Evolutionary conservation across 1,140 invertebrate genomes (phyloP).

Genomic region (Colletes gigas): DNA sequence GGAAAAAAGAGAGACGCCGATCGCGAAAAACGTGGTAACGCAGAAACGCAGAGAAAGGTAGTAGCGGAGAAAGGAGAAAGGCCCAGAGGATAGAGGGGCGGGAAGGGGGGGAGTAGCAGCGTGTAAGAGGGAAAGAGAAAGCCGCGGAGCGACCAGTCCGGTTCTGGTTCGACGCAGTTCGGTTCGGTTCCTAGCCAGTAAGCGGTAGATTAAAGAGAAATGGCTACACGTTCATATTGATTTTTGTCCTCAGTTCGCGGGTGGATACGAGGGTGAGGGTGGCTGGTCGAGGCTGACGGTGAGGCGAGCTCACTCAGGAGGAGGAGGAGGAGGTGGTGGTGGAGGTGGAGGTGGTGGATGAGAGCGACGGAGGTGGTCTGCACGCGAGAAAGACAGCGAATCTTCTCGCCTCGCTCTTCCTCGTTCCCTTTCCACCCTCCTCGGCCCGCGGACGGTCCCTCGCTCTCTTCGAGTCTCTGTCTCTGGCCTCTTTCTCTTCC

Average conservation of each 20-base stretch:
- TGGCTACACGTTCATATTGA: slow-evolving; percentile 82
- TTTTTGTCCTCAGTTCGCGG: slow-evolving; percentile 80
- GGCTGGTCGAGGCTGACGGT: slow-evolving; percentile 56
- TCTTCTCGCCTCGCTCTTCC: slow-evolving; percentile 73
- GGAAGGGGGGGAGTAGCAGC: neutral
- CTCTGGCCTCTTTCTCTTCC: slow-evolving; percentile 44
- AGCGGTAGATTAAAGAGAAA: slow-evolving; percentile 81
- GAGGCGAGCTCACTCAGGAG: slow-evolving; percentile 56
- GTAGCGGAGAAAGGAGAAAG: slow-evolving; percentile 2
- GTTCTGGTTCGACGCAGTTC: slow-evolving; percentile 71
- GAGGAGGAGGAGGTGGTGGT: slow-evolving; percentile 25
- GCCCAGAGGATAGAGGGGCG: neutral
- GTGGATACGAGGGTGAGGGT: slow-evolving; percentile 66
- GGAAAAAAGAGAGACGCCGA: slow-evolving; percentile 9
- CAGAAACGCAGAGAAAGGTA: neutral
- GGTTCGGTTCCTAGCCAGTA: slow-evolving; percentile 75
- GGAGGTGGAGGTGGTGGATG: slow-evolving; percentile 7
- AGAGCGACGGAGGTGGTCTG: slow-evolving; percentile 64
- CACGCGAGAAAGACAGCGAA: slow-evolving; percentile 73
- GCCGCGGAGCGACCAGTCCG: slow-evolving; percentile 56
- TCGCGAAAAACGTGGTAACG: slow-evolving; percentile 3
- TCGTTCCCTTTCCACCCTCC: slow-evolving; percentile 42
- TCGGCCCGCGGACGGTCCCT: slow-evolving; percentile 19
- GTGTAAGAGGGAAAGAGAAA: slow-evolving; percentile 36
- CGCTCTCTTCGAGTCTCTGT: slow-evolving; percentile 41